phyloP scores from a whole-genome alignment of 1,140 invertebrate genomes.

The Nephotettix cincticeps region DNA sequence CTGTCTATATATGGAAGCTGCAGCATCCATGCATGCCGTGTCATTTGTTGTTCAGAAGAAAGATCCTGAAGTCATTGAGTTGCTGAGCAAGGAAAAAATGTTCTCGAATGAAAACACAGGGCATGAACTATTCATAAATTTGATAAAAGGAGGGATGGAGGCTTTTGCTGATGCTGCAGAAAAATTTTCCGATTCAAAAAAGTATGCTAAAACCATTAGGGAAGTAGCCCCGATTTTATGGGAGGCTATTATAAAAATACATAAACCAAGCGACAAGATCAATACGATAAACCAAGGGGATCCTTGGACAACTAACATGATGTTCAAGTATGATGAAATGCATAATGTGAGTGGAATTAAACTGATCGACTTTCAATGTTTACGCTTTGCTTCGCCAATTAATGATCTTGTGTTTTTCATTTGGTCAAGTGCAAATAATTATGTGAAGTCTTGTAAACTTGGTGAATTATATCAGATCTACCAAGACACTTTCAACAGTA shows the following conservation, averaged over 20 bases:
- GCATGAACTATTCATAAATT: not conserved
- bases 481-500: not conserved
- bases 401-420: constrained; percentile 60
- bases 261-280: constrained; percentile 42
- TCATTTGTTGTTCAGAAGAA: not conserved
- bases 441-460: not conserved
- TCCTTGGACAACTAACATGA: constrained; percentile 64
- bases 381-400: constrained; percentile 51
- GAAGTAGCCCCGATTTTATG: not conserved
- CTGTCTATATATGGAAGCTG: not conserved
- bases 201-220: not conserved
- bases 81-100: not conserved
- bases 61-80: not conserved
- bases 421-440: constrained; percentile 49
- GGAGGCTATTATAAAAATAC: not conserved
- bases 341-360: constrained; percentile 52
- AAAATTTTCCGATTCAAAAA: not conserved
- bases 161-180: not conserved
- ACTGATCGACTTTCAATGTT: constrained; percentile 64
- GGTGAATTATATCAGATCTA: not conserved
- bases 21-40: not conserved
- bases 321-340: constrained; percentile 57
- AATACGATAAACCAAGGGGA: constrained; percentile 65
- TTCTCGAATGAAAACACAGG: not conserved
- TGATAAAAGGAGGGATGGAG: not conserved